Percentiles rank a stretch among this genome's conserved stretches.
phyloP scores from a whole-genome alignment of 2,113 vertebrate genomes.

The Anarhynchus alexandrinus region DNA sequence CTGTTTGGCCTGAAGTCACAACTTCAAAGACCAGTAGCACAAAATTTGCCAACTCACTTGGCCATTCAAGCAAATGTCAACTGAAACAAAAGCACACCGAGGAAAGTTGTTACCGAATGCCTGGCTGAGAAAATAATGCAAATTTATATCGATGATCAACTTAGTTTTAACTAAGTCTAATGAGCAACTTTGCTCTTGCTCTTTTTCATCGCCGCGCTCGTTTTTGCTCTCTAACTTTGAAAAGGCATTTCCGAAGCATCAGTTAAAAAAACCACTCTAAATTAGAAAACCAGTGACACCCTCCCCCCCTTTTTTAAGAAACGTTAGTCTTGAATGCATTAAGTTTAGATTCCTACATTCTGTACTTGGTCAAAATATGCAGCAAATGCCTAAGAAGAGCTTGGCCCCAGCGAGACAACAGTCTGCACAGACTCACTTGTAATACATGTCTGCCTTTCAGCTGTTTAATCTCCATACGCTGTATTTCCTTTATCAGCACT shows the following conservation, averaged over 20 bases:
- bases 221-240: neutral
- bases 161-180: neutral
- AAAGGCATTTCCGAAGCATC: neutral
- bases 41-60: constrained; percentile 44
- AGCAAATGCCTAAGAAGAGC: constrained; percentile 12
- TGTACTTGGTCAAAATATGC: constrained; percentile 34
- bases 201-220: neutral
- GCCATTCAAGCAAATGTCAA: constrained; percentile 52
- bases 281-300: neutral
- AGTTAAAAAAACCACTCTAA: neutral
- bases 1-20: constrained; percentile 46
- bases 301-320: neutral
- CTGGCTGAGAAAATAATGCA: neutral
- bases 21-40: constrained; percentile 57
- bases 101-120: neutral
- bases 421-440: constrained; percentile 22
- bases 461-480: constrained; percentile 16
- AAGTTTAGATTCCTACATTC: neutral
- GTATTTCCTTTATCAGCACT: constrained; percentile 32
- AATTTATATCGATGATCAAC: neutral
- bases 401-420: neutral
- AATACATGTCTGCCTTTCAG: neutral
- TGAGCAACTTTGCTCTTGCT: neutral
- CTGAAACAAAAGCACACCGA: constrained; percentile 25
- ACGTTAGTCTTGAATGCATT: neutral